A percentile compares a stretch with the other conserved stretches of the same genome.
Conservation (phyloP, 2,113 vertebrate genomes). For the Stegostoma tigrinum region DNA sequence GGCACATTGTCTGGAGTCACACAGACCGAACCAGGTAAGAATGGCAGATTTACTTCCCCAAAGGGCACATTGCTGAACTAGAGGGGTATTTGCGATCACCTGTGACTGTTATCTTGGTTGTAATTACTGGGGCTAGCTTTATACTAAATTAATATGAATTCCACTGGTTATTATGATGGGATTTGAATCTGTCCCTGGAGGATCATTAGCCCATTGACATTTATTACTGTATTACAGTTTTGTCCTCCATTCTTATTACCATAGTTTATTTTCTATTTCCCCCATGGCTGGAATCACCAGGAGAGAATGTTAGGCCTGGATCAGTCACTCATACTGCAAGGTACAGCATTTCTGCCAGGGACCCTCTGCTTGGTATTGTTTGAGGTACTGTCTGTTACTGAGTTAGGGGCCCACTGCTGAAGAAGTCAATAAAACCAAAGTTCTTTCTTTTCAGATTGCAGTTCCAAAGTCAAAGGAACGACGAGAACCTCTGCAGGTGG, state of each 20-base stretch:
- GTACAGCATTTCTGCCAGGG: neutral
- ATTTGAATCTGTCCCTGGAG: too few relatives aligned
- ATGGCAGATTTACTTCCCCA: too few relatives aligned
- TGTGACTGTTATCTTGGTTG: too few relatives aligned
- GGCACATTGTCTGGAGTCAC: too few relatives aligned
- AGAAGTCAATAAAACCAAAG: neutral
- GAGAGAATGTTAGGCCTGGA: neutral
- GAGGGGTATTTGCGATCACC: too few relatives aligned
- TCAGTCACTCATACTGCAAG: neutral
- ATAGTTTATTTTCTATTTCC: neutral
- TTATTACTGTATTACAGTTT: too few relatives aligned
- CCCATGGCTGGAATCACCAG: neutral
- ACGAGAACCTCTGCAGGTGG: neutral
- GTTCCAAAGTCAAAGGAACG: slow-evolving; percentile 12
- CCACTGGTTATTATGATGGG: too few relatives aligned
- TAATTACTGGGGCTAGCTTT: too few relatives aligned
- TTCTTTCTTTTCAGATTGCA: slow-evolving; percentile 4
- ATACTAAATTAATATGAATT: too few relatives aligned
- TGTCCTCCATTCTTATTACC: neutral
- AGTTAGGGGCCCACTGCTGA: neutral
- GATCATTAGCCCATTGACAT: too few relatives aligned
- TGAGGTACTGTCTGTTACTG: neutral
- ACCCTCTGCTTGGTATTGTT: neutral
- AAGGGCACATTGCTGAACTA: too few relatives aligned
- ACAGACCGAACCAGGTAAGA: too few relatives aligned